Base-by-base conservation (phyloP, 1,140 invertebrate genomes). In the Melanaphis sacchari region DNA sequence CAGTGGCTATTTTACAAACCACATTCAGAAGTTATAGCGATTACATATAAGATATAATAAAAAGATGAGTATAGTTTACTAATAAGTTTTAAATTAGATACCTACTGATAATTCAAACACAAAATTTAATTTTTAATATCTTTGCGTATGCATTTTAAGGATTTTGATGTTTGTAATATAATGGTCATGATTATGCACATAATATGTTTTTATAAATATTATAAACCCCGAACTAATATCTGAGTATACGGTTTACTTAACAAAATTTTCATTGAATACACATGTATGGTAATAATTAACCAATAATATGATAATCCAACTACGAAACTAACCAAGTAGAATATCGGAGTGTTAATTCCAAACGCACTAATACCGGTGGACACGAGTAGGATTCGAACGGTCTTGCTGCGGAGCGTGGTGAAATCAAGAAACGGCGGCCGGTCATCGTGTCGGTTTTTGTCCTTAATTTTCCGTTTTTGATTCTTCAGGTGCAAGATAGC, bases 401-500 rank as follows among this genome's bases (percentile, higher is more conserved):
- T 98, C 95, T 98, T 97, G 94, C 97, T 98, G 94, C 96, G 96
- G 40, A 99, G 96, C 18, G 97, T 98, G 43, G 96, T 97, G 94
- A 98, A 98, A 95, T 98, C 98, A 94, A 98, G 97, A 95, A 98
- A 98, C 0, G 98, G 97, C 8, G 97, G 97, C 94, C 97, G 96
- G 94, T 98, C 97, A 93, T 98, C 97, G 5, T 96, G 95, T 94
- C 96, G 97, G 94, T 96, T 97, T 94, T 97, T 97, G 94, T 97
- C 97, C 94, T 97, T 97, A 95, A 97, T 96, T 95, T 98, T 98
- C 90, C 97, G 96, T 94, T 98, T 98, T 95, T 98, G 98, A 95
- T 98, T 98, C 95, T 99, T 99, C 93, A 99, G 96, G 95, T 98
- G 98, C 36, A 98, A 96, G 94, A 99, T 98, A 49, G 98, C 98